These are phyloP conservation scores for Andrena dorsata DNA, from an alignment of 2,888 invertebrate genomes.

Conservation along the genomic window DNA sequence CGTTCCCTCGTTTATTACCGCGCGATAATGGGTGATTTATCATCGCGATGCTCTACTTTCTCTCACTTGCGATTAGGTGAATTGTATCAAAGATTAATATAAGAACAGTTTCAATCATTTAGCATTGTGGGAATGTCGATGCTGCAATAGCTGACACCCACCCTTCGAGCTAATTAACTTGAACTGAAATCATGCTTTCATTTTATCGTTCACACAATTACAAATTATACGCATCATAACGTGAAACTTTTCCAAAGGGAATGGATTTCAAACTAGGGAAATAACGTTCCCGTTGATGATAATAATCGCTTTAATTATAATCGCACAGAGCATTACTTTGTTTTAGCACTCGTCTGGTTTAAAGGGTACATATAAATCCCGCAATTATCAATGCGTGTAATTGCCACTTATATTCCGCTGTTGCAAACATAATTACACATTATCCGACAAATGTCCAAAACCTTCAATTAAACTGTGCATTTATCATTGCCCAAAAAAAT, in stretches of 20 bases:
- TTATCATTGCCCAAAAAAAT: neutral
- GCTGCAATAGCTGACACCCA: neutral
- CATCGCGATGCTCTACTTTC: conserved; percentile 16
- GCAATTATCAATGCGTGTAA: neutral
- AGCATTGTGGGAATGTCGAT: too few species aligned
- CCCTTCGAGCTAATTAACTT: neutral
- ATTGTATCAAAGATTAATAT: neutral
- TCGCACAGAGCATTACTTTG: neutral
- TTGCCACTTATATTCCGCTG: too few species aligned
- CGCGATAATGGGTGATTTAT: conserved; percentile 42
- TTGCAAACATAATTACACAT: neutral
- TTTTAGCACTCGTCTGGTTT: neutral
- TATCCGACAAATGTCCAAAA: neutral
- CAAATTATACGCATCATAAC: neutral
- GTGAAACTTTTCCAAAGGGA: neutral
- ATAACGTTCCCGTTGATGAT: neutral
- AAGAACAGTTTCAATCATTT: too few species aligned
- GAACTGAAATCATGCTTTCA: neutral
- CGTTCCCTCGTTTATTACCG: conserved; percentile 16
- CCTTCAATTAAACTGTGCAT: neutral
- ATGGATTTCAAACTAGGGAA: neutral
- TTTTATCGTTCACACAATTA: neutral
- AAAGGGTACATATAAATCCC: neutral
- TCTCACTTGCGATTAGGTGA: neutral
- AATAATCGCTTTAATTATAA: neutral